Evolutionary conservation across 2,113 vertebrate species (phyloP).

Genomic region (Rhadina sibilatrix): DNA sequence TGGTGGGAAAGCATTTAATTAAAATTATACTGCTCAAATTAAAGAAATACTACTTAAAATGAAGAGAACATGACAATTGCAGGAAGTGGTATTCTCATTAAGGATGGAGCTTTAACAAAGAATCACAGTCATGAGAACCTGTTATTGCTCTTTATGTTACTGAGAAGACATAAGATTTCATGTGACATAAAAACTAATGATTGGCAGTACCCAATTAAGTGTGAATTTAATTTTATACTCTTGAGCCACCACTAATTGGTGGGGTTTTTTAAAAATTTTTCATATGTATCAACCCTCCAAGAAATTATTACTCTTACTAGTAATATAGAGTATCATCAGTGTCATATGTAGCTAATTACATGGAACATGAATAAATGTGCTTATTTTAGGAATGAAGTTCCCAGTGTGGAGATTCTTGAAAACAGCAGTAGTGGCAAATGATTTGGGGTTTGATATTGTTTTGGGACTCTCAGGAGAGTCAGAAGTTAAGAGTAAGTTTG

Average conservation of each 20-base stretch:
- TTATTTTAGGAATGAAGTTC: not conserved
- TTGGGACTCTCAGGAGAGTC: not conserved
- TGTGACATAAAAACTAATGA: not conserved
- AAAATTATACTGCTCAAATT: not conserved
- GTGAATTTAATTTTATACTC: not conserved
- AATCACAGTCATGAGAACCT: not conserved
- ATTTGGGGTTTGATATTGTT: not conserved
- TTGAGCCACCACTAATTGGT: not conserved
- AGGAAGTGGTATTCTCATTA: not conserved
- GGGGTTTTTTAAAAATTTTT: not conserved
- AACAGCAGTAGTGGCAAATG: accelerated
- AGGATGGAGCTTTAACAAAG: not conserved
- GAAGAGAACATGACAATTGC: not conserved
- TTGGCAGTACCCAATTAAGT: not conserved
- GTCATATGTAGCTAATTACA: not conserved
- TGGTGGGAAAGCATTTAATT: not conserved
- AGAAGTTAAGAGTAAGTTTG: not conserved
- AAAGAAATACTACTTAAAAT: not conserved
- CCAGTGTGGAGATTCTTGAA: not conserved
- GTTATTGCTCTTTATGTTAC: not conserved
- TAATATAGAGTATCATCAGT: not conserved
- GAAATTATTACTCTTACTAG: not conserved
- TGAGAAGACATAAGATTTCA: not conserved
- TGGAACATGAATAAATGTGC: not conserved
- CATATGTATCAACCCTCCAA: accelerated